Conservation (phyloP, 2,113 vertebrate genomes). For the Tursiops truncatus region DNA sequence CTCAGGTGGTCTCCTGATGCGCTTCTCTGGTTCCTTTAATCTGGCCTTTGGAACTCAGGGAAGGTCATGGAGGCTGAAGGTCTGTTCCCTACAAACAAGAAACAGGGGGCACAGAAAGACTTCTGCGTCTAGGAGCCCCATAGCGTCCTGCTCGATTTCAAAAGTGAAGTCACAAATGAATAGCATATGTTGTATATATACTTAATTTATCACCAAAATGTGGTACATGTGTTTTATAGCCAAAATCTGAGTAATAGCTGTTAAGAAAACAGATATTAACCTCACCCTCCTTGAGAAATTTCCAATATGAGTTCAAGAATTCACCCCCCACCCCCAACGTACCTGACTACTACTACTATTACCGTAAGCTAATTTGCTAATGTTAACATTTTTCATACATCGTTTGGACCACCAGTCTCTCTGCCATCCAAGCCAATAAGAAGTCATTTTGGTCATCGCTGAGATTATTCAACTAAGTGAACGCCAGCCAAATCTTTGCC, state of each 20-base stretch:
- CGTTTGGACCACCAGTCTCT: neutral
- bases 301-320: neutral
- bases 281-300: neutral
- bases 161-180: neutral
- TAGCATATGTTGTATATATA: neutral
- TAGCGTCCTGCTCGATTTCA: neutral
- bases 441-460: neutral
- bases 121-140: neutral
- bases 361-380: neutral
- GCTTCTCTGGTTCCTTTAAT: neutral
- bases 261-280: neutral
- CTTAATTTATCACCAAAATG: neutral
- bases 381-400: conserved; percentile 1
- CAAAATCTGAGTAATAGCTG: neutral
- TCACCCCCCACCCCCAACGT: neutral
- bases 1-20: neutral
- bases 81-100: neutral
- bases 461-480: conserved; percentile 26
- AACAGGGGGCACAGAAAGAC: neutral
- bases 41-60: neutral
- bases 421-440: neutral
- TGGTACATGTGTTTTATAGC: neutral
- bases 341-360: neutral
- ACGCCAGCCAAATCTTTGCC: conserved; percentile 23
- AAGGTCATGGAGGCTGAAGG: neutral